Conservation (phyloP, 2,888 invertebrate species). For the Augochlorella aurata region DNA sequence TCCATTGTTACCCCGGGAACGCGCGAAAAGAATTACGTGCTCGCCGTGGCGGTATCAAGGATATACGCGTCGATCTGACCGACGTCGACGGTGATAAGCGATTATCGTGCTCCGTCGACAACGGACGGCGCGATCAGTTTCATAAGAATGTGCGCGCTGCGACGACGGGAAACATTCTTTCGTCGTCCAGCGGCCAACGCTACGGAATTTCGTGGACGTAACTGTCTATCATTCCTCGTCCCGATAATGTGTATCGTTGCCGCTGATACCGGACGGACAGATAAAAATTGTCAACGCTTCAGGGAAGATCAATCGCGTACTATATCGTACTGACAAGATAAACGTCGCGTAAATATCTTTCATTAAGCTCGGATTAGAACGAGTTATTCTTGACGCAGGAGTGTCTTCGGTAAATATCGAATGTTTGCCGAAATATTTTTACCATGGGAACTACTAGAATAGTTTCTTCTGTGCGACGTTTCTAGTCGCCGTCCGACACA, state of each 20-base stretch:
- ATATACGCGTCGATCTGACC: constrained; percentile 2
- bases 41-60: not conserved
- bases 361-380: not conserved
- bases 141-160: constrained; percentile 19
- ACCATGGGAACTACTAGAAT: not conserved
- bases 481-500: not conserved
- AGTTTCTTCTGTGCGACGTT: not conserved
- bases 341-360: not conserved
- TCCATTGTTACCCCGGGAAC: constrained; percentile 10
- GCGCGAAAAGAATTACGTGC: constrained; percentile 13
- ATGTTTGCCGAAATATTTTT: not conserved
- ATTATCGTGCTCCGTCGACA: constrained; percentile 31
- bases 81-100: constrained; percentile 1
- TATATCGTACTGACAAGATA: not conserved
- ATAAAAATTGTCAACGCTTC: constrained; percentile 21
- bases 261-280: not conserved
- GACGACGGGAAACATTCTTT: constrained; percentile 13
- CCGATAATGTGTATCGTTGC: constrained; percentile 27
- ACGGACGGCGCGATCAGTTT: constrained; percentile 22
- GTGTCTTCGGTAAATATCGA: not conserved
- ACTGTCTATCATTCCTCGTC: constrained; percentile 7
- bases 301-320: not conserved
- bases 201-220: constrained; percentile 4
- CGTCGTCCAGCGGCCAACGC: constrained; percentile 2
- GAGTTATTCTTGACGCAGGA: not conserved